Evolutionary conservation across 2,113 vertebrate species (phyloP).

Genomic region (Oreochromis niloticus): DNA sequence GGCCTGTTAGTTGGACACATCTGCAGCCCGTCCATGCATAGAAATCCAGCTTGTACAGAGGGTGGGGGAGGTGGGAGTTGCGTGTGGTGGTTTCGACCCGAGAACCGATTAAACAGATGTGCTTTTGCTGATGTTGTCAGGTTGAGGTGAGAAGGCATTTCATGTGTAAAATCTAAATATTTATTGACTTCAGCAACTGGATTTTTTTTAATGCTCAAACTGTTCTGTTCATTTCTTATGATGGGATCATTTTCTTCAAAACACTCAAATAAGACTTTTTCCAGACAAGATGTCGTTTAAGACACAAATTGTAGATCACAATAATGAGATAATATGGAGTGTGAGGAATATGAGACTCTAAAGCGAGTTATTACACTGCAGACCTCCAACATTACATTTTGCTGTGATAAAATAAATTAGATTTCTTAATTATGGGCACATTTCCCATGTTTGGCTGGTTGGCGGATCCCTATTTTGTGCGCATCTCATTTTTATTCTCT

Average conservation of each 20-base stretch:
- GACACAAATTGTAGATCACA: neutral
- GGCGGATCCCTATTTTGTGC: neutral
- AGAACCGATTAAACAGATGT: neutral
- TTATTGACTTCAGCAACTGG: neutral
- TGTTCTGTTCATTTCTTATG: neutral
- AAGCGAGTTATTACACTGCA: neutral
- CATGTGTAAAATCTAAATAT: conserved; percentile 8
- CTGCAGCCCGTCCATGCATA: neutral
- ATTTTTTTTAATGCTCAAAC: neutral
- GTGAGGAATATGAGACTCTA: neutral
- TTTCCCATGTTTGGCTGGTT: neutral
- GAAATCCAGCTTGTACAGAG: neutral
- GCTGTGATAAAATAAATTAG: conserved; percentile 8
- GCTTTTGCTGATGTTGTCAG: neutral
- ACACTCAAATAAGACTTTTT: neutral
- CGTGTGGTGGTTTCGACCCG: neutral
- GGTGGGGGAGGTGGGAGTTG: neutral
- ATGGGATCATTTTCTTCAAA: neutral
- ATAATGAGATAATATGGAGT: neutral
- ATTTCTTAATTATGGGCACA: conserved; percentile 19
- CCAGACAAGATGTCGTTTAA: neutral
- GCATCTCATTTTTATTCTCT: neutral
- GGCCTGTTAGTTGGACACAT: conserved; percentile 17
- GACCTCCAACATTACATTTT: conserved; percentile 8
- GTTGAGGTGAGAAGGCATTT: conserved; percentile 14